A percentile compares a stretch with the other conserved stretches of the same genome.
Conservation (phyloP, 2,797 vertebrate species). For the Semaprochilodus insignis region DNA sequence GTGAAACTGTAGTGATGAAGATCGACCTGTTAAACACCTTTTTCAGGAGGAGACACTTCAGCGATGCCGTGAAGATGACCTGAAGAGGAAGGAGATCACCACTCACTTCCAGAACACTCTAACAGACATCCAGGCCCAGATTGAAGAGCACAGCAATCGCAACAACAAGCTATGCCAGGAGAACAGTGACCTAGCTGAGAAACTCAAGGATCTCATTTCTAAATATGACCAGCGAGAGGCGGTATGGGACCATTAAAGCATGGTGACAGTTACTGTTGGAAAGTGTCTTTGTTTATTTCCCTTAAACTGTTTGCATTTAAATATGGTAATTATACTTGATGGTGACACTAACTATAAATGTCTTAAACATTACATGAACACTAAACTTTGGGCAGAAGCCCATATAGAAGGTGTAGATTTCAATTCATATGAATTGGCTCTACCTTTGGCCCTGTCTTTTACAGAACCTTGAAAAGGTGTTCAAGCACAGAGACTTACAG, state of each 20-base stretch:
- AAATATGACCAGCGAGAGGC: conserved; percentile 97
- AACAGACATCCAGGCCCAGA: conserved; percentile 95
- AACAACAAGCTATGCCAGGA: conserved; percentile 97
- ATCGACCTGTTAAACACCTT: background rate
- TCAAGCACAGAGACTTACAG: conserved; percentile 97
- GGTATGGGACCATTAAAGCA: conserved; percentile 73
- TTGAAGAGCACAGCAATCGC: conserved; percentile 95
- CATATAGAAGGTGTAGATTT: background rate
- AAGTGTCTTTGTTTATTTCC: background rate
- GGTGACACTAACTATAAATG: background rate
- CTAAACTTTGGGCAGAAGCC: background rate
- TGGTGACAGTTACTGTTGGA: background rate
- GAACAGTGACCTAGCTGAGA: conserved; percentile 93
- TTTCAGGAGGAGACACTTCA: conserved; percentile 95
- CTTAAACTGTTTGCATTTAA: background rate
- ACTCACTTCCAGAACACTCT: conserved; percentile 96
- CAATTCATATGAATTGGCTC: background rate
- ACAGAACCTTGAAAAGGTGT: conserved; percentile 97
- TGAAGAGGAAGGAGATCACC: conserved; percentile 98
- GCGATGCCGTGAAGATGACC: conserved; percentile 93
- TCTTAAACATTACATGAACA: background rate
- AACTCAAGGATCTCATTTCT: conserved; percentile 93
- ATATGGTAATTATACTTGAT: background rate
- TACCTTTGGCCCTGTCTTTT: conserved; percentile 21
- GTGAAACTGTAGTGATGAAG: conserved; percentile 6